A percentile compares a stretch with the other conserved stretches of the same genome.
These are phyloP conservation scores for Alcedo atthis DNA, from an alignment of 2,797 vertebrate genomes.

Conservation along the genomic window DNA sequence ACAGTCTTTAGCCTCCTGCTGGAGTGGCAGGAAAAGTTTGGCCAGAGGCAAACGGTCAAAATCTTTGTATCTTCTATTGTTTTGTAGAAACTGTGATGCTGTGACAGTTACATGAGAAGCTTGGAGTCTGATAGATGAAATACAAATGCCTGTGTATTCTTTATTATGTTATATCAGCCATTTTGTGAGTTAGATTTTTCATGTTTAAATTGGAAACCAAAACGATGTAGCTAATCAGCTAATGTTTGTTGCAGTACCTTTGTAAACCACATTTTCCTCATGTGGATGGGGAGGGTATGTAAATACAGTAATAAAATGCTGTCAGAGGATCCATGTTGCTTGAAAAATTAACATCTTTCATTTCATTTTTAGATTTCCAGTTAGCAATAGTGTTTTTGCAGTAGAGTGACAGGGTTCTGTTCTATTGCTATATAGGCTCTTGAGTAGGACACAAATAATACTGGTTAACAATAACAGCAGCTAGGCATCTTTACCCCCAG, in stretches of 20 bases:
- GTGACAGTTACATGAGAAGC: background rate
- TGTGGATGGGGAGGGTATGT: background rate
- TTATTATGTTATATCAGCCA: background rate
- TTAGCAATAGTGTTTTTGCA: constrained; percentile 11
- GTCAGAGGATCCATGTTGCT: background rate
- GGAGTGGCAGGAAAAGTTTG: background rate
- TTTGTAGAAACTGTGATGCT: background rate
- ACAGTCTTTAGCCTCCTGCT: background rate
- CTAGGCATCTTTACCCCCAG: background rate
- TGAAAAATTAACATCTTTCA: constrained; percentile 57
- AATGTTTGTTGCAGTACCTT: background rate
- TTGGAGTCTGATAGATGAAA: background rate
- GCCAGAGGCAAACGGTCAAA: background rate
- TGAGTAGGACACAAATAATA: background rate
- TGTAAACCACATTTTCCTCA: background rate
- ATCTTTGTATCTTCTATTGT: background rate
- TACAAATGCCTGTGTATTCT: background rate
- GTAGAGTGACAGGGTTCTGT: constrained; percentile 9
- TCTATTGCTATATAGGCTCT: background rate
- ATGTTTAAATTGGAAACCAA: background rate
- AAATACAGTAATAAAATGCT: constrained; percentile 43
- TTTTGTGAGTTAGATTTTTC: background rate
- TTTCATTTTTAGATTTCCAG: constrained; percentile 39
- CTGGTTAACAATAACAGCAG: background rate
- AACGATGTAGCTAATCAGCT: background rate